phyloP scores from a whole-genome alignment of 1,140 invertebrate genomes.

The Antheraea mylitta region DNA sequence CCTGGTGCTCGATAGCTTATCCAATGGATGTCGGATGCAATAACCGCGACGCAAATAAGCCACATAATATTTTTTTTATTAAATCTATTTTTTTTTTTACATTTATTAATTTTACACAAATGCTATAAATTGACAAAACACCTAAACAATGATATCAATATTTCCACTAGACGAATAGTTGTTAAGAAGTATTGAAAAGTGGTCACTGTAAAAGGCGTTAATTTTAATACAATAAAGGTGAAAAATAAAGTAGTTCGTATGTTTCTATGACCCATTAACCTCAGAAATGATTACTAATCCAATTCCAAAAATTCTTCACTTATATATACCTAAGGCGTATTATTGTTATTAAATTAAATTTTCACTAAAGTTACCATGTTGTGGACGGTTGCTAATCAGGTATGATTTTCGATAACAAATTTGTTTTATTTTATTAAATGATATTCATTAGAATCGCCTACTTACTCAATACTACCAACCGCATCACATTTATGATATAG shows the following conservation, averaged over 20 bases:
- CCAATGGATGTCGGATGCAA: conserved; percentile 43
- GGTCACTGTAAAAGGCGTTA: too few relatives aligned
- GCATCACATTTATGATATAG: neutral
- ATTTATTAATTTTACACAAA: conserved; percentile 26
- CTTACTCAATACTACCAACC: too few relatives aligned
- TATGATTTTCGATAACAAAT: too few relatives aligned
- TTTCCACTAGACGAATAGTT: neutral
- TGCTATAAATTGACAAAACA: conserved; percentile 56
- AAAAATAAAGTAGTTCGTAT: too few relatives aligned
- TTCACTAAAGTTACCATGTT: too few relatives aligned
- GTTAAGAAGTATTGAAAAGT: neutral
- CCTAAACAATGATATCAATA: conserved; percentile 2
- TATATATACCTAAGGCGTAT: too few relatives aligned
- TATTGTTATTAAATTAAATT: too few relatives aligned
- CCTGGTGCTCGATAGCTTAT: conserved; percentile 44
- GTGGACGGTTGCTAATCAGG: too few relatives aligned
- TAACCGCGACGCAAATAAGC: conserved; percentile 48
- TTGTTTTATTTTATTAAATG: neutral
- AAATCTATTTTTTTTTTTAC: conserved; percentile 40
- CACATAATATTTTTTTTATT: conserved; percentile 39
- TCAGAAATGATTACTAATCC: too few relatives aligned
- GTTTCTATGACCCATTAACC: too few relatives aligned
- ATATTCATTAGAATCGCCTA: neutral
- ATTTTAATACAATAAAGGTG: too few relatives aligned
- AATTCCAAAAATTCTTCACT: too few relatives aligned